These are phyloP conservation scores for Lepidurus arcticus DNA, from an alignment of 1,140 invertebrate genomes.

Conservation along the genomic window DNA sequence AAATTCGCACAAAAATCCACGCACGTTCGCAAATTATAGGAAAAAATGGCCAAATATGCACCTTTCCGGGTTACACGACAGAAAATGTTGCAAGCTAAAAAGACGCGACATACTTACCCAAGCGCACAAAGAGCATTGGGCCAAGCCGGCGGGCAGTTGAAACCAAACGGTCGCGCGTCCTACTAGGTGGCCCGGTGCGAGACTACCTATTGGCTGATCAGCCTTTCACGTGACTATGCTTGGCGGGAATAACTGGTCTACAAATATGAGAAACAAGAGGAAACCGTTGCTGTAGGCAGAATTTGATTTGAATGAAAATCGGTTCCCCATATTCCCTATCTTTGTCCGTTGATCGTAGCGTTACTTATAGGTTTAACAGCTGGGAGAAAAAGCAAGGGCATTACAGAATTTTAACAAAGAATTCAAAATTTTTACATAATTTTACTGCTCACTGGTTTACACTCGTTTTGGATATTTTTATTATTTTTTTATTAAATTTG, in stretches of 20 bases:
- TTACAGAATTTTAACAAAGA: too few species aligned
- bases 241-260: conserved; percentile 1
- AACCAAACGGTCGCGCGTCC: conserved; percentile 27
- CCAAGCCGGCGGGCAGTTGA: conserved; percentile 19
- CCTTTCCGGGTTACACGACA: conserved; percentile 23
- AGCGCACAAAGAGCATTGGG: conserved; percentile 26
- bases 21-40: conserved; percentile 24
- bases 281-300: conserved; percentile 15
- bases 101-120: conserved; percentile 27
- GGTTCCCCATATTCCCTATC: background rate
- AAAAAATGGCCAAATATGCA: conserved; percentile 26
- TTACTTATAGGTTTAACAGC: too few species aligned
- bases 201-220: background rate
- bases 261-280: background rate
- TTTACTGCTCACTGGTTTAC: too few species aligned
- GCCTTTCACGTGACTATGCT: background rate
- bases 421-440: too few species aligned
- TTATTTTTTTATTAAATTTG: too few species aligned
- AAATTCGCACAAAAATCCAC: conserved; percentile 35
- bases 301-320: conserved; percentile 17
- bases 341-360: too few species aligned
- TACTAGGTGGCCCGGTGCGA: conserved; percentile 22
- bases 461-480: too few species aligned
- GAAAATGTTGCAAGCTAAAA: conserved; percentile 20
- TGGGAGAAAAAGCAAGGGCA: too few species aligned